These are phyloP conservation scores for Drosophila prosaltans DNA, from an alignment of 1,140 invertebrate species.

Conservation along the genomic window DNA sequence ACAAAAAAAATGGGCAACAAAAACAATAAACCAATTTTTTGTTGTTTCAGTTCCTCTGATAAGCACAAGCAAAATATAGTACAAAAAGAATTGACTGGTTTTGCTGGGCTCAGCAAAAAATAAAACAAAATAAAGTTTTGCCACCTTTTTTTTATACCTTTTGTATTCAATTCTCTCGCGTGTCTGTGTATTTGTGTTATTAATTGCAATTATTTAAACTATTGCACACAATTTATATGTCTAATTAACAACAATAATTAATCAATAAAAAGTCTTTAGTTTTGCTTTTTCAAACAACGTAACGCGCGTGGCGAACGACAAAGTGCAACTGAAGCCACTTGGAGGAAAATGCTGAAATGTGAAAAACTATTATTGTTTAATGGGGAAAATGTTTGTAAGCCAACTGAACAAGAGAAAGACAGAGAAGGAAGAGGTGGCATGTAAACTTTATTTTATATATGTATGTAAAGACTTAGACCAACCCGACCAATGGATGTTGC, in stretches of 20 bases:
- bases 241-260: constrained; percentile 25
- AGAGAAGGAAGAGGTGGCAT: constrained; percentile 8
- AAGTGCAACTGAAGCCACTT: constrained; percentile 78
- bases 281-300: constrained; percentile 19
- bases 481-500: constrained; percentile 41
- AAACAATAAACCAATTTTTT: constrained; percentile 34
- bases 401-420: constrained; percentile 14
- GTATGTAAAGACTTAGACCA: no score
- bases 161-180: not conserved
- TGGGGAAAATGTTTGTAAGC: constrained; percentile 11
- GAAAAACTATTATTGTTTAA: constrained; percentile 72
- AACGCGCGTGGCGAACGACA: constrained; percentile 68
- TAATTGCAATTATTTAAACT: constrained; percentile 15
- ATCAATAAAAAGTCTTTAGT: constrained; percentile 24
- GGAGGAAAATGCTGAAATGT: constrained; percentile 53
- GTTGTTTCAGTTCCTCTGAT: constrained; percentile 43
- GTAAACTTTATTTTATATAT: not conserved
- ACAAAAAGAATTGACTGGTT: constrained; percentile 33
- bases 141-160: constrained; percentile 38
- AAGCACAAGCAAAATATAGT: constrained; percentile 27
- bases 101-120: constrained; percentile 29
- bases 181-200: not conserved
- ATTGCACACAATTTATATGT: constrained; percentile 30
- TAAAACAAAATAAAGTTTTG: constrained; percentile 17
- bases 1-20: constrained; percentile 27